Evolutionary conservation across 2,113 vertebrate species (phyloP).

Genomic region (Siniperca knerii): DNA sequence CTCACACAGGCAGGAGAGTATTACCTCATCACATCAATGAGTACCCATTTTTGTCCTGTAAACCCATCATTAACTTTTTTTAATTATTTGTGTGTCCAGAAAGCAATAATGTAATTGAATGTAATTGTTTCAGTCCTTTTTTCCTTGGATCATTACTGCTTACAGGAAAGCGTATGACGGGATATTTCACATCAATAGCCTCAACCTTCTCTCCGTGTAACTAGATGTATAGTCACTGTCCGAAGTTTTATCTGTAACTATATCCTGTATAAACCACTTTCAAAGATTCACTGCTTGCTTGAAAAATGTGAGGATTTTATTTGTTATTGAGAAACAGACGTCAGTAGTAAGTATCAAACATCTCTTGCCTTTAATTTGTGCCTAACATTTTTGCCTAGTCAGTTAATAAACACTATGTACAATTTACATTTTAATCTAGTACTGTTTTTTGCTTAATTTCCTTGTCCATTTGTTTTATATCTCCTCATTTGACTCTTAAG

Average conservation of each 20-base stretch:
- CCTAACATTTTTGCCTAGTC: not conserved
- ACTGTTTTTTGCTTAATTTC: not conserved
- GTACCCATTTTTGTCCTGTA: not conserved
- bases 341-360: too few relatives aligned
- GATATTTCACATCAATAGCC: not conserved
- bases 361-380: too few relatives aligned
- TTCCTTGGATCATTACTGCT: not conserved
- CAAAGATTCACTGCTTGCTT: not conserved
- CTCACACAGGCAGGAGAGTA: slow-evolving; percentile 10
- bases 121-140: not conserved
- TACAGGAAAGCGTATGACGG: not conserved
- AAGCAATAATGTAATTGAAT: not conserved
- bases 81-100: not conserved
- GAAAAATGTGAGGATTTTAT: not conserved
- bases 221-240: not conserved
- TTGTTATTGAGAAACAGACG: not conserved
- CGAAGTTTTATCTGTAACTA: not conserved
- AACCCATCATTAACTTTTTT: not conserved
- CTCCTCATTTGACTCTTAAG: not conserved
- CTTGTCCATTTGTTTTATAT: not conserved
- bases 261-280: not conserved
- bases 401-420: not conserved
- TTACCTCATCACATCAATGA: not conserved
- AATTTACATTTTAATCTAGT: not conserved
- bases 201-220: not conserved